These are phyloP conservation scores for Drosophila busckii DNA, from an alignment of 1,140 invertebrate genomes.

Conservation along the genomic window DNA sequence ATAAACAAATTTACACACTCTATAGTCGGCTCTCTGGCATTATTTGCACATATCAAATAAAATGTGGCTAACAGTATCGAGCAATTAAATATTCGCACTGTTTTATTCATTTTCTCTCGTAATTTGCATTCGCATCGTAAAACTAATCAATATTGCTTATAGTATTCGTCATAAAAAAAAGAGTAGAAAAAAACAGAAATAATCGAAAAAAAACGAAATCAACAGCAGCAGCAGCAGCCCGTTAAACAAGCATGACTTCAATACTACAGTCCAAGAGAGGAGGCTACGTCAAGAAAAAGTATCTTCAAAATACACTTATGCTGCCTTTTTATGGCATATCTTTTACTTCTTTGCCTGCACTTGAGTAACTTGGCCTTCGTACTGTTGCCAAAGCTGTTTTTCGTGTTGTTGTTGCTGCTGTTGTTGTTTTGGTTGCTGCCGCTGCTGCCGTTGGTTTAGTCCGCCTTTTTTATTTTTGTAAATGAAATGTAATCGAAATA, in stretches of 20 bases:
- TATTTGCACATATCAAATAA: slow-evolving; percentile 29
- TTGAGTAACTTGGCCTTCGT: slow-evolving; percentile 57
- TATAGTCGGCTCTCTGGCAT: slow-evolving; percentile 16
- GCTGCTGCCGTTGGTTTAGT: slow-evolving; percentile 24
- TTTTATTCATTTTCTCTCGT: too few relatives aligned
- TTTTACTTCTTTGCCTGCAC: slow-evolving; percentile 69
- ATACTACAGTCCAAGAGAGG: too few relatives aligned
- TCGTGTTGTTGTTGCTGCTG: slow-evolving; percentile 36
- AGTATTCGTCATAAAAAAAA: too few relatives aligned
- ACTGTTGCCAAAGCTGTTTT: slow-evolving; percentile 46
- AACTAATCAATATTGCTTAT: too few relatives aligned
- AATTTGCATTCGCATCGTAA: too few relatives aligned
- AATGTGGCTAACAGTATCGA: slow-evolving; percentile 17
- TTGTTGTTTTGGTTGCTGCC: slow-evolving; percentile 41
- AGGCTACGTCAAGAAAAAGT: slow-evolving; percentile 42
- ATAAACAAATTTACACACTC: too few relatives aligned
- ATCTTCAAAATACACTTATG: slow-evolving; percentile 71
- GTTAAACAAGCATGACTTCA: slow-evolving; percentile 25
- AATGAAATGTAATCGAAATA: slow-evolving; percentile 72
- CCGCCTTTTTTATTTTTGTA: slow-evolving; percentile 63
- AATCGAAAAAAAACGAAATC: slow-evolving; percentile 28
- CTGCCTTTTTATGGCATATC: slow-evolving; percentile 71
- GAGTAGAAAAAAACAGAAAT: too few relatives aligned
- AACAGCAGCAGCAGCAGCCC: slow-evolving; percentile 1
- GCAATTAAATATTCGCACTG: too few relatives aligned